Evolutionary conservation across 1,140 invertebrate genomes (phyloP), one percentile per base, ranked within the genome.

Genomic region (Pteromalus puparum): DNA sequence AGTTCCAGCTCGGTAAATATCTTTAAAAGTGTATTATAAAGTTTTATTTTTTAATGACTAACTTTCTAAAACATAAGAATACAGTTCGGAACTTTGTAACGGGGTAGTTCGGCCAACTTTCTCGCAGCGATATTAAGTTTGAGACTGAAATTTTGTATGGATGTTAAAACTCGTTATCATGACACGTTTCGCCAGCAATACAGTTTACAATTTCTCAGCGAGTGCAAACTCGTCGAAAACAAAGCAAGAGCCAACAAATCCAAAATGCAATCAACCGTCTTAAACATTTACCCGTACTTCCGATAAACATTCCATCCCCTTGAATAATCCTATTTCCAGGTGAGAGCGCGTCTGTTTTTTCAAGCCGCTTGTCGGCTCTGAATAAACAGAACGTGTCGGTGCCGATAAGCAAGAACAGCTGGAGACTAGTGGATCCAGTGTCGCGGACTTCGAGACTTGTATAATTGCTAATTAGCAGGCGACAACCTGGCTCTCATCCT

Each of bases 11-110:
- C 4, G 13, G 67, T 6, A 26, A 70, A 70, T 26, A 28, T 70
- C 28, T 70, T 30, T 70, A 70, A 12, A 70, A 70, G 67, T 30
- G 10, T 70, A 70, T 70, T 70, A 70, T 70, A 30, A 70, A 30
- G 24, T 30, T 70, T 70, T 70, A 70, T 70, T 70, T 70, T 70
- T 70, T 70, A 70, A 70, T 70, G 28, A 30, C 67, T 70, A 70
- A 70, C 67, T 70, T 70, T 70, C 24, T 70, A 70, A 26, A 28
- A 30, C 28, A 30, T 70, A 70, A 70, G 28, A 26, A 30, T 28
- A 30, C 15, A 70, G 67, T 70, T 70, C 67, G 53, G 9, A 70
- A 70, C 67, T 28, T 70, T 70, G 10, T 70, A 70, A 30, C 28
- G 21, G 24, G 67, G 67, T 28, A 70, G 67, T 70, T 70, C 53